Base-by-base conservation (phyloP, 2,888 invertebrate genomes). In the Drosophila neotestacea region DNA sequence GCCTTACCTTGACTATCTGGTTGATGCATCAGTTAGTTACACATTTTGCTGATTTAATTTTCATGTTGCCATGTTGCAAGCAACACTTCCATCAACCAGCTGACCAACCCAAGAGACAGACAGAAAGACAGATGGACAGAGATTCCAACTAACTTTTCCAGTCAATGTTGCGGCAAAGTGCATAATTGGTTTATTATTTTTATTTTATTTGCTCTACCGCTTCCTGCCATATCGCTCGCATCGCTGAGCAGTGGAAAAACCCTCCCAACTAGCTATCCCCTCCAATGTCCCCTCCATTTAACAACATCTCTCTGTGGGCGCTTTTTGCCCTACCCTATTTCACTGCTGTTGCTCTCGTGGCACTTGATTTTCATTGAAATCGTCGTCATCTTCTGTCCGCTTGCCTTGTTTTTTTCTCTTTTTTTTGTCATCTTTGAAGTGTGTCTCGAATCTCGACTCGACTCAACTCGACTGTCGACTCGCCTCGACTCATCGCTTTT, bases 181-280 rank as follows among this genome's bases (percentile, higher is more conserved):
- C 83, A 90, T 91, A 91, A 90, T 90, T 91, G 90, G 90, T 89
- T 91, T 90, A 91, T 87, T 90, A 88, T 90, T 83, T 62, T 76
- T 79, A 76, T 73, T 78, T 80, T 82, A 79, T 79, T 76, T 87
- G 75, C 77, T 79, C 58, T 66, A 70, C 85, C 79, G 88, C 86
- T 86, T 86, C 85, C 85, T 89, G 89, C 79, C 88, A 85, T 80
- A 89, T 89, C 83, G 89, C 68, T 62, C 88, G 89, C 88, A 88
- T 86, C 89, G 76, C 83, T 87, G 85, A 73, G 69, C 85, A 79
- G 63, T 62, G 11, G 22, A 22, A 32, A 50, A 58, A 59, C 58
- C 56, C 59, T 65, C 75, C 55, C 46, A 61, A 30, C 52, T 42
- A 47, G 54, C 41, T 38, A 16, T 42, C 30, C 22, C n/a, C 27